These are phyloP conservation scores for Melangyna quadrimaculata DNA, from an alignment of 2,888 invertebrate genomes.

Conservation along the genomic window DNA sequence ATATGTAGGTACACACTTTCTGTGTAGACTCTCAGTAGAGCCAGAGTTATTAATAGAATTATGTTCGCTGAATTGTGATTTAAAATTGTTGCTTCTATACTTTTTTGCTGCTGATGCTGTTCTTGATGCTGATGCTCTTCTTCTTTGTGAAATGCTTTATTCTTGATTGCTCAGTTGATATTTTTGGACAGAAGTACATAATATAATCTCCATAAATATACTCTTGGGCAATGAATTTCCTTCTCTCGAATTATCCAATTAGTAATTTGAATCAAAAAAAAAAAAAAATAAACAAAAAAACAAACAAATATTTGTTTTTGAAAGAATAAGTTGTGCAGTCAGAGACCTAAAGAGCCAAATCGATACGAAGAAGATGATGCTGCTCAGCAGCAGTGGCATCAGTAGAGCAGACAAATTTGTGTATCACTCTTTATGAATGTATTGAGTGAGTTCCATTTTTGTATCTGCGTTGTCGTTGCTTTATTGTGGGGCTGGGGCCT, in stretches of 20 bases:
- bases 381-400: slow-evolving; percentile 1
- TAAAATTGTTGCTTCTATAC: slow-evolving; percentile 12
- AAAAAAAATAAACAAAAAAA: too few species aligned
- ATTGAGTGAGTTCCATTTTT: slow-evolving; percentile 39
- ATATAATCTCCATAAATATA: neutral
- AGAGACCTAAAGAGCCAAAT: neutral
- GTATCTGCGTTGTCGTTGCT: neutral
- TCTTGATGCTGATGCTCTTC: slow-evolving; percentile 2
- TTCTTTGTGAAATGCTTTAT: slow-evolving; percentile 30
- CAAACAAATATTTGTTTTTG: slow-evolving; percentile 20
- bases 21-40: slow-evolving; percentile 20
- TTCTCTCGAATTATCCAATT: slow-evolving; percentile 11
- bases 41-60: slow-evolving; percentile 61
- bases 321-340: slow-evolving; percentile 38
- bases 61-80: slow-evolving; percentile 40
- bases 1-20: slow-evolving; percentile 20
- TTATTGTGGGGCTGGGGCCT: slow-evolving; percentile 20
- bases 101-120: neutral
- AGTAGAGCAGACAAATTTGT: neutral
- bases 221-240: neutral
- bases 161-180: slow-evolving; percentile 46
- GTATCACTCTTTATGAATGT: neutral
- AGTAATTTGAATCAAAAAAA: neutral
- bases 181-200: slow-evolving; percentile 46
- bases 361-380: neutral